Conservation (phyloP, 2,888 invertebrate species). For the Drosophila prostipennis region DNA sequence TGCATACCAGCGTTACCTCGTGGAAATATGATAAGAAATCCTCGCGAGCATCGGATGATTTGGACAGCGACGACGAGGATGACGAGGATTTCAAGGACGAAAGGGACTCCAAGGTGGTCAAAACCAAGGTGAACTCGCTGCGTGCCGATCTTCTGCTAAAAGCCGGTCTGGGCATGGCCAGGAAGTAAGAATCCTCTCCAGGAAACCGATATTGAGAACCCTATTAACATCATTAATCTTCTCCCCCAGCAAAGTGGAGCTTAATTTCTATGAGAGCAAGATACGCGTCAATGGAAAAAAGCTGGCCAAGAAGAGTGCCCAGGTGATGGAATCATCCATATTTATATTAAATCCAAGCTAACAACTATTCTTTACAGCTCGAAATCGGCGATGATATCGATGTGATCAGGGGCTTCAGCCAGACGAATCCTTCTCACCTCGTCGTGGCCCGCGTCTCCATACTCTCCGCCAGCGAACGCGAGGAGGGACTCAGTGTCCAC, state of each 20-base stretch:
- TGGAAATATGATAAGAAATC: constrained; percentile 75
- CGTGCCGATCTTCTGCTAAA: constrained; percentile 90
- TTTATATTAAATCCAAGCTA: background rate
- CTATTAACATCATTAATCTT: constrained; percentile 1
- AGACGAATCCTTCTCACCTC: constrained; percentile 88
- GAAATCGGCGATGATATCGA: constrained; percentile 91
- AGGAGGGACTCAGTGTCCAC: constrained; percentile 87
- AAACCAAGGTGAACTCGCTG: constrained; percentile 87
- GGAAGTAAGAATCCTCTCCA: constrained; percentile 86
- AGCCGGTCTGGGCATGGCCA: constrained; percentile 88
- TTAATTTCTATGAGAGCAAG: constrained; percentile 91
- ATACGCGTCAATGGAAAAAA: constrained; percentile 92
- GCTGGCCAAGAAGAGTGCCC: constrained; percentile 89
- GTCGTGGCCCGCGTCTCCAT: constrained; percentile 89
- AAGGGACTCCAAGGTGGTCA: constrained; percentile 88
- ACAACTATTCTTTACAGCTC: constrained; percentile 84
- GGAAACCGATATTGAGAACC: background rate
- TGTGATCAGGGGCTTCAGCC: constrained; percentile 88
- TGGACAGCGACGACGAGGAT: constrained; percentile 85
- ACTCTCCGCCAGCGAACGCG: constrained; percentile 85
- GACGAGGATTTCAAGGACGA: constrained; percentile 85
- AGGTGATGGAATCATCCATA: constrained; percentile 84
- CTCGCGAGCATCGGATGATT: constrained; percentile 71
- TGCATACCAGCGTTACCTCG: constrained; percentile 43
- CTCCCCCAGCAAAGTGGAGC: constrained; percentile 89